These are phyloP conservation scores for Thymelicus sylvestris DNA, from an alignment of 2,888 invertebrate species.

Conservation along the genomic window DNA sequence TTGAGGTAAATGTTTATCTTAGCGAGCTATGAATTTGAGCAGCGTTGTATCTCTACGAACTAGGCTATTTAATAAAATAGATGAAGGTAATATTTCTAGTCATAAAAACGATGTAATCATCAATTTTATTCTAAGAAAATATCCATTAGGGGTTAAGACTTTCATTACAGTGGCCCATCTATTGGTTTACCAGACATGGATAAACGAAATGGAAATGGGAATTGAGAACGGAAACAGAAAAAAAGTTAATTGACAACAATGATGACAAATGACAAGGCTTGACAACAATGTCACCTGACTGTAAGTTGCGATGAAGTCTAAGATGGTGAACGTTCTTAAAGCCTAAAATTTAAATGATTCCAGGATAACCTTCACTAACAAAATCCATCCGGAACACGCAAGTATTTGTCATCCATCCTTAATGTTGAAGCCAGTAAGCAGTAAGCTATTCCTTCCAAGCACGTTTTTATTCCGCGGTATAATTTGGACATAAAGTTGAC, in stretches of 20 bases:
- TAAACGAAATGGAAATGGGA: too few species aligned
- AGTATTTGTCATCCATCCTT: background rate
- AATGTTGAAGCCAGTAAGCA: background rate
- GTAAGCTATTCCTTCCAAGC: constrained; percentile 21
- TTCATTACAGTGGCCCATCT: too few species aligned
- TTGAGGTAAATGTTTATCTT: constrained; percentile 6
- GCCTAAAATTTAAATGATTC: too few species aligned
- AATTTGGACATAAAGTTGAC: constrained; percentile 31
- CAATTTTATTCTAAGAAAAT: too few species aligned
- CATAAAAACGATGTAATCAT: background rate
- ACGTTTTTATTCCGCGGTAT: constrained; percentile 34
- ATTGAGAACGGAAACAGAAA: too few species aligned
- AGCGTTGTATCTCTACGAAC: background rate
- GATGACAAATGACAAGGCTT: too few species aligned
- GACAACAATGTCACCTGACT: too few species aligned
- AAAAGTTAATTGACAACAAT: too few species aligned
- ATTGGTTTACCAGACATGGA: too few species aligned
- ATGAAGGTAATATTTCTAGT: background rate
- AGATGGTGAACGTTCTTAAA: too few species aligned
- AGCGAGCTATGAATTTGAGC: background rate
- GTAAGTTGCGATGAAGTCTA: too few species aligned
- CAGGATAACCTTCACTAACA: background rate
- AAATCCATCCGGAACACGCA: background rate
- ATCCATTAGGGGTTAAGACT: too few species aligned
- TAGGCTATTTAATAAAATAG: background rate